Percentiles rank a stretch among this genome's conserved stretches.
Evolutionary conservation across 2,888 invertebrate genomes (phyloP).

Genomic region (Lampropteryx suffumata): DNA sequence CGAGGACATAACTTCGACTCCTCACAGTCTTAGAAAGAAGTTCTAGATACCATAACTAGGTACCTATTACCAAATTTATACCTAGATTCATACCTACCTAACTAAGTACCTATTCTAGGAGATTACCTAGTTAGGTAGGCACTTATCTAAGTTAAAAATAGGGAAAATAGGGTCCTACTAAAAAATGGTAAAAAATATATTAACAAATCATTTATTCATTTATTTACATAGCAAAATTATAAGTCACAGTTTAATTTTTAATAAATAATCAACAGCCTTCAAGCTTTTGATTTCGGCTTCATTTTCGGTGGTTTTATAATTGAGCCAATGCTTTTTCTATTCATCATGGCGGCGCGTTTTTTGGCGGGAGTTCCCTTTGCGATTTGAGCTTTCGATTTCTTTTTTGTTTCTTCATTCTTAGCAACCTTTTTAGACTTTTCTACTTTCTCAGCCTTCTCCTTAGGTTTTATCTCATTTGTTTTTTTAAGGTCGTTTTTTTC

Average conservation of each 20-base stretch:
- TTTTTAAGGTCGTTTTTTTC: background rate
- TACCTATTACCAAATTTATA: too few relatives aligned
- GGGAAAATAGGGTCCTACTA: too few relatives aligned
- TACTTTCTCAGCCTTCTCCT: slow-evolving; percentile 1
- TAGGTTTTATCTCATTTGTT: background rate
- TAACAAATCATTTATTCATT: slow-evolving; percentile 1
- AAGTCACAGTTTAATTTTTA: background rate
- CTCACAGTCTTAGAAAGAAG: too few relatives aligned
- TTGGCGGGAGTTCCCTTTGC: slow-evolving; percentile 51
- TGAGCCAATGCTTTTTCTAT: slow-evolving; percentile 66
- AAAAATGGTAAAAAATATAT: background rate
- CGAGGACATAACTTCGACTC: too few relatives aligned
- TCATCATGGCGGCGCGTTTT: slow-evolving; percentile 52
- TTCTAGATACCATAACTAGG: too few relatives aligned
- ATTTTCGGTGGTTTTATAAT: slow-evolving; percentile 73
- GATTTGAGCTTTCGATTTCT: slow-evolving; percentile 33
- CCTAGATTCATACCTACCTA: too few relatives aligned
- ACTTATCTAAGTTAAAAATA: too few relatives aligned
- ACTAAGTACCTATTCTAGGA: too few relatives aligned
- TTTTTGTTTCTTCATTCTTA: slow-evolving; percentile 14
- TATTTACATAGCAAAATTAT: slow-evolving; percentile 3
- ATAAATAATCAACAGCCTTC: slow-evolving; percentile 4
- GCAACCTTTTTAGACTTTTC: slow-evolving; percentile 2
- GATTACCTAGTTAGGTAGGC: too few relatives aligned
- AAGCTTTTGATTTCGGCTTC: slow-evolving; percentile 51